Evolutionary conservation across 92 coral and sea anemone species (phyloP), one percentile per base, ranked within the genome.

Genomic region (Anthopleura xanthogrammica): DNA sequence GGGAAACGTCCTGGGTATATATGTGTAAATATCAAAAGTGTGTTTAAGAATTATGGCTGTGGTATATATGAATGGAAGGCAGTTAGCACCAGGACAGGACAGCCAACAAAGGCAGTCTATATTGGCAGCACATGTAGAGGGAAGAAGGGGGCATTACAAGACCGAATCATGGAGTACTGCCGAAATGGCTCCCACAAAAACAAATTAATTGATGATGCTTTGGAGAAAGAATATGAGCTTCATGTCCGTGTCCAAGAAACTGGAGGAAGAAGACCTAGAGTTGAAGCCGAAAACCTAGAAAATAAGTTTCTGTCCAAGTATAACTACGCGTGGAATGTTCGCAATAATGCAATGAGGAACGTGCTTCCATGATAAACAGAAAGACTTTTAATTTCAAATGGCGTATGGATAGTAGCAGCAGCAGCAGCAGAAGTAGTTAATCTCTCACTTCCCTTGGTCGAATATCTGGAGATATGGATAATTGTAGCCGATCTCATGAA

Each of bases 61-160:
- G 95, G 92, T 56, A 91, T 92, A 41, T 90, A 92, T 72, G 95
- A 92, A 72, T 92, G 91, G 93, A 46, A 36, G n/a, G 93, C 82
- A 7, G 48, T 11, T 16, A 13, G 72, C 5, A n/a, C 72, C 12
- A 7, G 13, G 5, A 0, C 4, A 1, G 56, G 5, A 11, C 79
- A 76, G 39, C 77, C 77, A n/a, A 72, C 52, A 12, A 4, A 60
- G 7, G 20, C 0, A 14, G 65, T 60, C 4, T 60, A 60, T 0
- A 17, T 60, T 14, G 65, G 65, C 5, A 14, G 65, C 7, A 60
- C 65, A 0, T 60, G 65, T 17, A 60, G 65, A 16, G 19, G 16
- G 5, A 12, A 5, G 58, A 80, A 72, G 2, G 90, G 88, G 19
- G 83, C 90, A 20, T 29, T 92, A 52, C 23, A 64, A 79, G n/a